These are phyloP conservation scores for Calephelis virginiensis DNA, from an alignment of 1,140 invertebrate species.

Conservation along the genomic window DNA sequence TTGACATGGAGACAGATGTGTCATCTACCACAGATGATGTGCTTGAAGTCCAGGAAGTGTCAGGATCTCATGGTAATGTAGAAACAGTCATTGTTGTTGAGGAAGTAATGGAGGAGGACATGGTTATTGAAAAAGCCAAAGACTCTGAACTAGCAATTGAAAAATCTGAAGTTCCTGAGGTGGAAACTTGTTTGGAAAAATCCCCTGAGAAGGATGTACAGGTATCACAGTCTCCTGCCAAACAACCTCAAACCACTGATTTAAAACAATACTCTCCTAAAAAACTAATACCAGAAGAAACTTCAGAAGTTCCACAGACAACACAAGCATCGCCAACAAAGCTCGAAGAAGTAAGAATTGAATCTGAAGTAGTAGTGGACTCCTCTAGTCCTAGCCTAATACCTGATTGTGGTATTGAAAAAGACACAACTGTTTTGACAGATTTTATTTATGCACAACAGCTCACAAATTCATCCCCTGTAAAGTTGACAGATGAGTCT, in stretches of 20 bases:
- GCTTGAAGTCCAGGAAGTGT: slow-evolving; percentile 43
- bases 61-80: slow-evolving; percentile 45
- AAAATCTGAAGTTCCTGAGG: slow-evolving; percentile 4
- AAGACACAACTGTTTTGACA: neutral
- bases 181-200: neutral
- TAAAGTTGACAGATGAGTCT: neutral
- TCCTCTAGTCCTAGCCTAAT: slow-evolving; percentile 3
- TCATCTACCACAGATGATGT: slow-evolving; percentile 55
- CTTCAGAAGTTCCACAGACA: slow-evolving; percentile 5
- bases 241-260: neutral
- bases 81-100: slow-evolving; percentile 58
- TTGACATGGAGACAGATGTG: slow-evolving; percentile 64
- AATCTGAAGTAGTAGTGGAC: slow-evolving; percentile 7
- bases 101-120: slow-evolving; percentile 49
- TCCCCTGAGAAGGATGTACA: neutral
- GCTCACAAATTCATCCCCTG: neutral
- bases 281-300: neutral
- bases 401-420: neutral
- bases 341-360: slow-evolving; percentile 4
- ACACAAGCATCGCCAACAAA: slow-evolving; percentile 9
- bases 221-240: slow-evolving; percentile 4
- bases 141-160: neutral
- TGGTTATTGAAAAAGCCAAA: slow-evolving; percentile 12
- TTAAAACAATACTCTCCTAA: neutral
- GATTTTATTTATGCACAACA: neutral